Conservation (phyloP, 2,113 vertebrate genomes). For the Phodopus roborovskii region DNA sequence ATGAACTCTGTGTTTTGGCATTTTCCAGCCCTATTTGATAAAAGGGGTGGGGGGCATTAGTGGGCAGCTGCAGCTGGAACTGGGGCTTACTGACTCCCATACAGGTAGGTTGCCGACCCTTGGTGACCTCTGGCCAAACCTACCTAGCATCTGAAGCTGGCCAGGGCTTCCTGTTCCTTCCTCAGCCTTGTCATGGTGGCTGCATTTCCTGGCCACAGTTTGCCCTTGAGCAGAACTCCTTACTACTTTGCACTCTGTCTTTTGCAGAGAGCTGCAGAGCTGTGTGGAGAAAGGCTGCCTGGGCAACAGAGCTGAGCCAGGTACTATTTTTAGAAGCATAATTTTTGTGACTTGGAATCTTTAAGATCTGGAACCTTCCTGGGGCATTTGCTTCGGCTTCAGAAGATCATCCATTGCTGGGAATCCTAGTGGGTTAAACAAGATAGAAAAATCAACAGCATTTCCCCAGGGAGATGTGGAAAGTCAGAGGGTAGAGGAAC, state of each 20-base stretch:
- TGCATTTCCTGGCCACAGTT: neutral
- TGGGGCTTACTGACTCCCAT: neutral
- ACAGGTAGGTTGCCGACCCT: neutral
- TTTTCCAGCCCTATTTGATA: neutral
- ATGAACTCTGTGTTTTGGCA: neutral
- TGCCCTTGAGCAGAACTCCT: neutral
- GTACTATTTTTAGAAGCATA: slow-evolving; percentile 56
- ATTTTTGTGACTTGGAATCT: slow-evolving; percentile 46
- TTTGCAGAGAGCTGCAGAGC: neutral
- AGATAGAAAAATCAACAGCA: slow-evolving; percentile 53
- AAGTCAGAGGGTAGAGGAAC: slow-evolving; percentile 52
- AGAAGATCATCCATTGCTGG: slow-evolving; percentile 43
- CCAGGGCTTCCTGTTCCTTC: neutral
- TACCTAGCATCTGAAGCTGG: neutral
- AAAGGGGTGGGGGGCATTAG: neutral
- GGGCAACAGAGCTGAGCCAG: neutral
- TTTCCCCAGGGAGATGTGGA: slow-evolving; percentile 47
- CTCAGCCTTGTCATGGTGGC: neutral
- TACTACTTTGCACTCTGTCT: neutral
- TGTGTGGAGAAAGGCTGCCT: neutral
- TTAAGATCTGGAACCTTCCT: slow-evolving; percentile 53
- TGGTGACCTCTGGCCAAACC: neutral
- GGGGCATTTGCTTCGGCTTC: slow-evolving; percentile 11
- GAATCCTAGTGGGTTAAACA: slow-evolving; percentile 68
- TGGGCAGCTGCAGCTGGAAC: neutral